These are phyloP conservation scores for Drosophila malerkotliana DNA, from an alignment of 1,140 invertebrate genomes.

Conservation along the genomic window DNA sequence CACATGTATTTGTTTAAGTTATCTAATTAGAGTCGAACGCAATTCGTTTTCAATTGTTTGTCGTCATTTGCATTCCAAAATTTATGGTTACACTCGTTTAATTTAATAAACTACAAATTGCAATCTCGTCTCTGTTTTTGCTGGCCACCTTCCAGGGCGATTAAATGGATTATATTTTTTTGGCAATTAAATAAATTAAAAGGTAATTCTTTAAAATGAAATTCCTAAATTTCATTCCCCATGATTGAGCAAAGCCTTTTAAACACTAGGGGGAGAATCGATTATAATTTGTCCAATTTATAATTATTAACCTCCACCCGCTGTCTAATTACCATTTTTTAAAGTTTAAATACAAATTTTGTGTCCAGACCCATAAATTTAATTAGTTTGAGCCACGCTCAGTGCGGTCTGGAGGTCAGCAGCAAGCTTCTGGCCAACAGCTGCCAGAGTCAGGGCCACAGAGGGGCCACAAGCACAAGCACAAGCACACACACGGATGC, in stretches of 20 bases:
- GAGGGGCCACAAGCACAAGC: constrained; percentile 38
- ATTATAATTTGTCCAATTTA: neutral
- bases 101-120: constrained; percentile 45
- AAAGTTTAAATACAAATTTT: constrained; percentile 46
- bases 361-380: constrained; percentile 66
- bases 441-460: constrained; percentile 62
- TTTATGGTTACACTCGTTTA: constrained; percentile 37
- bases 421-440: constrained; percentile 49
- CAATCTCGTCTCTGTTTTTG: neutral
- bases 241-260: neutral
- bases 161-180: constrained; percentile 19
- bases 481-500: constrained; percentile 16
- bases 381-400: constrained; percentile 71
- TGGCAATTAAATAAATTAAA: constrained; percentile 20
- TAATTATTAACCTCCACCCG: neutral
- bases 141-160: neutral
- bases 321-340: constrained; percentile 37
- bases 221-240: neutral
- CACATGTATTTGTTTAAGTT: constrained; percentile 62
- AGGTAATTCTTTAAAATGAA: constrained; percentile 3
- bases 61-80: constrained; percentile 35
- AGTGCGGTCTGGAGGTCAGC: constrained; percentile 53
- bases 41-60: constrained; percentile 42
- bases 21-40: constrained; percentile 60
- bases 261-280: neutral